These are phyloP conservation scores for Pollicipes pollicipes DNA, from an alignment of 1,140 invertebrate species.

Conservation along the genomic window DNA sequence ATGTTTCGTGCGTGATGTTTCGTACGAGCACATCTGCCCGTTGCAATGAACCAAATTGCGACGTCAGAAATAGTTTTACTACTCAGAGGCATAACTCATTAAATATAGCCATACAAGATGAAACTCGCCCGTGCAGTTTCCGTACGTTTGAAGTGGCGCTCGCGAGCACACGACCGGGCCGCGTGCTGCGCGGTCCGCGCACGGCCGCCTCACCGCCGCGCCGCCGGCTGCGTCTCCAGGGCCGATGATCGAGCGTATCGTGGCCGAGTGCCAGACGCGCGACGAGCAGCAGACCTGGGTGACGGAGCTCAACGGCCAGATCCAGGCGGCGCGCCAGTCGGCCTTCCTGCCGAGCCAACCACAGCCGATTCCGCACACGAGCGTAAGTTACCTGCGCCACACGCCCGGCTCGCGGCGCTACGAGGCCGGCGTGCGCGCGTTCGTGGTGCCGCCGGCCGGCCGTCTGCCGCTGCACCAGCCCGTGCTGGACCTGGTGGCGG, in stretches of 20 bases:
- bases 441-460: conserved; percentile 21
- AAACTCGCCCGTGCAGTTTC: too few relatives aligned
- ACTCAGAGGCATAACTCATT: too few relatives aligned
- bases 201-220: too few relatives aligned
- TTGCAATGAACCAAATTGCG: too few relatives aligned
- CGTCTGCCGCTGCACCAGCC: conserved; percentile 27
- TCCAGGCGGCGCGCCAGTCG: conserved; percentile 20
- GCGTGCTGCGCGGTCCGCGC: too few relatives aligned
- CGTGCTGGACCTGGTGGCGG: conserved; percentile 36
- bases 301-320: conserved; percentile 48
- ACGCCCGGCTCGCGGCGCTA: background rate
- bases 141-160: too few relatives aligned
- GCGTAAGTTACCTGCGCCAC: conserved; percentile 2
- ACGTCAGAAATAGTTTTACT: too few relatives aligned
- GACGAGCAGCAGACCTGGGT: conserved; percentile 73
- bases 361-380: conserved; percentile 23
- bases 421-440: conserved; percentile 3
- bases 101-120: too few relatives aligned
- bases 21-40: too few relatives aligned
- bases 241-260: conserved; percentile 71
- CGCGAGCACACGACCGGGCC: too few relatives aligned
- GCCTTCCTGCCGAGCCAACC: conserved; percentile 21
- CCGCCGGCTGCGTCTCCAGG: too few relatives aligned
- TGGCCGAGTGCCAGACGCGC: conserved; percentile 63
- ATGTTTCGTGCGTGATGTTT: too few relatives aligned